These are phyloP conservation scores for Agrotis segetum DNA, from an alignment of 2,888 invertebrate genomes.

Conservation along the genomic window DNA sequence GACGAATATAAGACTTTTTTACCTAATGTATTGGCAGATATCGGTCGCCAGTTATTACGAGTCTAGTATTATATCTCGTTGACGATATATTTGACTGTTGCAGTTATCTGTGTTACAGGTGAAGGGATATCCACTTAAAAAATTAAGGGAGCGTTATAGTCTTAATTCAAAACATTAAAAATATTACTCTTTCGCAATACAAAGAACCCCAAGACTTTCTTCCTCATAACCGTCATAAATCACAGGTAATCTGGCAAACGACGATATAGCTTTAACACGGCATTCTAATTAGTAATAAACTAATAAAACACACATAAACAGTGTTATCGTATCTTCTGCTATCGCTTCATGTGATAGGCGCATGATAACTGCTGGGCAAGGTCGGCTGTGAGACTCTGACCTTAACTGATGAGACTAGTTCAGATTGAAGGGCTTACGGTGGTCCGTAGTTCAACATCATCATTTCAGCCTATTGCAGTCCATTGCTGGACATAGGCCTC, in stretches of 20 bases:
- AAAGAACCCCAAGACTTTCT: background rate
- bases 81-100: no score
- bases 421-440: background rate
- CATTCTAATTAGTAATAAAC: conserved; percentile 46
- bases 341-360: conserved; percentile 22
- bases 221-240: conserved; percentile 6
- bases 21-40: no score
- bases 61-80: no score
- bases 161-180: background rate
- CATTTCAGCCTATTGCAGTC: no score
- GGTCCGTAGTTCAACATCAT: no score
- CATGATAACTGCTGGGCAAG: conserved; percentile 29
- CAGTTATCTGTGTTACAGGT: no score
- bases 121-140: background rate
- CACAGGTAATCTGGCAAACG: conserved; percentile 13
- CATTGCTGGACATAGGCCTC: no score
- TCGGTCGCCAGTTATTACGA: no score
- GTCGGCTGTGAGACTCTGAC: conserved; percentile 27
- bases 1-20: no score
- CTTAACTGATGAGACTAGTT: conserved; percentile 26
- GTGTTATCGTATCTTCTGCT: conserved; percentile 38
- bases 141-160: background rate
- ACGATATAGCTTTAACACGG: conserved; percentile 4
- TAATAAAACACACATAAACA: conserved; percentile 43
- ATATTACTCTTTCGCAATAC: background rate